Conservation (phyloP, 2,797 vertebrate species). For the Rhyacichthys aspro region DNA sequence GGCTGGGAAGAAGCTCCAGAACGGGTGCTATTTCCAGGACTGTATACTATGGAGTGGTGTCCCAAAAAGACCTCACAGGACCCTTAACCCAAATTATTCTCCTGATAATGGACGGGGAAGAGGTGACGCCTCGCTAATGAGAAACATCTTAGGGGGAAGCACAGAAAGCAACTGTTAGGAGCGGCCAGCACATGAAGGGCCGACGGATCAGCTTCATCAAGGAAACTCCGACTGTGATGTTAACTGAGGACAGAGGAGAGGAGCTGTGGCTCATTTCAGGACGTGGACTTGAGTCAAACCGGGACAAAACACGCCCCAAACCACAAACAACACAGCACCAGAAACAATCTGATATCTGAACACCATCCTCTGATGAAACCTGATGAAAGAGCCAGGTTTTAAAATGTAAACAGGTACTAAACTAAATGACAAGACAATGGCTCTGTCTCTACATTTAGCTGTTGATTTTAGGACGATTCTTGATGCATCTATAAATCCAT, state of each 20-base stretch:
- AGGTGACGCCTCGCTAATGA: slow-evolving; percentile 61
- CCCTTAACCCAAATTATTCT: slow-evolving; percentile 37
- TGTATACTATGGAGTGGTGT: slow-evolving; percentile 47
- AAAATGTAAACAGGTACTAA: no score
- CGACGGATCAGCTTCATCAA: slow-evolving; percentile 25
- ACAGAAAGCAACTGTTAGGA: slow-evolving; percentile 35
- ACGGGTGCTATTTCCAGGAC: slow-evolving; percentile 34
- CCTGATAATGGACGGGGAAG: slow-evolving; percentile 29
- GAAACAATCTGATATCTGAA: no score
- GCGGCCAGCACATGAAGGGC: slow-evolving; percentile 25
- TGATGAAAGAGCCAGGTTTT: no score
- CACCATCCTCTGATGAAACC: no score
- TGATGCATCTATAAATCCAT: no score
- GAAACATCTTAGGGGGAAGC: slow-evolving; percentile 35
- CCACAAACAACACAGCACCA: no score
- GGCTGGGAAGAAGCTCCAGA: slow-evolving; percentile 61
- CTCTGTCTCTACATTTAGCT: no score
- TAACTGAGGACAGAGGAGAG: slow-evolving; percentile 36
- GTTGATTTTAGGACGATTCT: no score
- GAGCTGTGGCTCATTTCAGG: slow-evolving; percentile 14
- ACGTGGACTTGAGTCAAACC: slow-evolving; percentile 2
- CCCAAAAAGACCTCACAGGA: slow-evolving; percentile 48
- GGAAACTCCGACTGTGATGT: slow-evolving; percentile 17
- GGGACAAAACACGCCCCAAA: background rate
- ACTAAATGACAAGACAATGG: no score